phyloP scores from a whole-genome alignment of 2,888 invertebrate species.

The Pantelozetes paolii region DNA sequence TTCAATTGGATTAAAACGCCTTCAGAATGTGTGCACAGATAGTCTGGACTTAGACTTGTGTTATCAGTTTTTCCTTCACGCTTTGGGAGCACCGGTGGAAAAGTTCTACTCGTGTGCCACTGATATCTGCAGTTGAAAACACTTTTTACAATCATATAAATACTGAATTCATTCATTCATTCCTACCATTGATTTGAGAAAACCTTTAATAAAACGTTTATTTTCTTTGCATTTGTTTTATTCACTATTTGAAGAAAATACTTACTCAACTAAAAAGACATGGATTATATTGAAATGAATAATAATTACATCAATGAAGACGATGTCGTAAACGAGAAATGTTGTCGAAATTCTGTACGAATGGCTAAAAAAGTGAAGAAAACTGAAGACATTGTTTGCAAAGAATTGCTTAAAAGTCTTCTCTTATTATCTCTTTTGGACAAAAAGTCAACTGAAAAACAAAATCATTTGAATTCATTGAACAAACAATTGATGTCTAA shows the following conservation, averaged over 20 bases:
- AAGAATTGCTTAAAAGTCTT: conserved; percentile 11
- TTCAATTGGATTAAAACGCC: background rate
- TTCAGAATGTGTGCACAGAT: background rate
- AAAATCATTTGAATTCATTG: background rate
- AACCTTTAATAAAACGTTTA: too few species aligned
- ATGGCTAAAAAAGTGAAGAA: background rate
- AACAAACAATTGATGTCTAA: conserved; percentile 3
- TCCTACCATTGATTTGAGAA: too few species aligned
- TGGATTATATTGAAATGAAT: conserved; percentile 2
- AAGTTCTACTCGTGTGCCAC: background rate
- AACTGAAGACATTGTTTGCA: background rate
- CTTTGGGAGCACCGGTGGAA: background rate
- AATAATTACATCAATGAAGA: conserved; percentile 21
- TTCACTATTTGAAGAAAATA: too few species aligned
- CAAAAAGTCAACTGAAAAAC: background rate
- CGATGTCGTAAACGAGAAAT: conserved; percentile 7
- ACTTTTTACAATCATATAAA: too few species aligned
- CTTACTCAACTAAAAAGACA: background rate
- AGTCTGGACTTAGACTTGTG: background rate
- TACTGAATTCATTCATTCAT: too few species aligned
- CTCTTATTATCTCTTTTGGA: background rate
- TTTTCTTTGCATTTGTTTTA: too few species aligned
- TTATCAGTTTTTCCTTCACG: conserved; percentile 7
- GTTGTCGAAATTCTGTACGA: background rate
- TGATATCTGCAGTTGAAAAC: too few species aligned